A percentile compares a stretch with the other conserved stretches of the same genome.
Evolutionary conservation across 2,888 invertebrate species (phyloP).

Genomic region (Drosophila ezoana): DNA sequence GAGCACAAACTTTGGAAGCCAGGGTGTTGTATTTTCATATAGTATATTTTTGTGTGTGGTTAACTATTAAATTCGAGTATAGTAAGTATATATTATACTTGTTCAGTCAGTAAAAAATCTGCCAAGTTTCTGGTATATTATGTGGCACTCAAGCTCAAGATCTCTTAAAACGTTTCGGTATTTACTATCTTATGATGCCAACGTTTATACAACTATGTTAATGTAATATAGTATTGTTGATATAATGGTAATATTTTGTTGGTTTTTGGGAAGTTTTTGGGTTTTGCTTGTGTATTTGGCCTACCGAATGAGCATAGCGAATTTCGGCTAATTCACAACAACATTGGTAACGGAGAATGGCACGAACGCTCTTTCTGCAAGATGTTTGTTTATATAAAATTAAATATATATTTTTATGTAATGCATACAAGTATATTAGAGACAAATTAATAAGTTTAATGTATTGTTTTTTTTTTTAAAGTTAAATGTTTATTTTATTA

Average conservation of each 20-base stretch:
- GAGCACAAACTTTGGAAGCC: conserved; percentile 71
- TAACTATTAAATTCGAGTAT: conserved; percentile 31
- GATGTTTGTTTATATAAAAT: conserved; percentile 78
- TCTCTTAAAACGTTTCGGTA: conserved; percentile 29
- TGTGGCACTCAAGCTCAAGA: conserved; percentile 29
- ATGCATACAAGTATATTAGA: conserved; percentile 46
- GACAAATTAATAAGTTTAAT: conserved; percentile 31
- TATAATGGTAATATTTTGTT: conserved; percentile 38
- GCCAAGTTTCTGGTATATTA: conserved; percentile 44
- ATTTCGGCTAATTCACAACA: conserved; percentile 86
- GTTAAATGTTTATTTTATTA: conserved; percentile 42
- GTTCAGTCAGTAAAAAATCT: conserved; percentile 74
- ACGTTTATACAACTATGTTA: conserved; percentile 39
- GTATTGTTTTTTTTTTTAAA: conserved; percentile 18
- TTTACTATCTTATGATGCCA: conserved; percentile 45
- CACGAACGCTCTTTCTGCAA: conserved; percentile 86
- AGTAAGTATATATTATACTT: conserved; percentile 38
- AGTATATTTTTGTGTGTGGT: conserved; percentile 34
- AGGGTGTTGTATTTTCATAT: conserved; percentile 48
- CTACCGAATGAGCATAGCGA: conserved; percentile 85
- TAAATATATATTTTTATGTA: conserved; percentile 66
- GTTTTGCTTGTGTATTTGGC: conserved; percentile 77
- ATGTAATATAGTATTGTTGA: conserved; percentile 13
- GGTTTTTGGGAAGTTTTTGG: conserved; percentile 56
- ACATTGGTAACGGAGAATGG: conserved; percentile 86